Conservation (phyloP, 2,888 invertebrate genomes). For the Thalpophila matura region DNA sequence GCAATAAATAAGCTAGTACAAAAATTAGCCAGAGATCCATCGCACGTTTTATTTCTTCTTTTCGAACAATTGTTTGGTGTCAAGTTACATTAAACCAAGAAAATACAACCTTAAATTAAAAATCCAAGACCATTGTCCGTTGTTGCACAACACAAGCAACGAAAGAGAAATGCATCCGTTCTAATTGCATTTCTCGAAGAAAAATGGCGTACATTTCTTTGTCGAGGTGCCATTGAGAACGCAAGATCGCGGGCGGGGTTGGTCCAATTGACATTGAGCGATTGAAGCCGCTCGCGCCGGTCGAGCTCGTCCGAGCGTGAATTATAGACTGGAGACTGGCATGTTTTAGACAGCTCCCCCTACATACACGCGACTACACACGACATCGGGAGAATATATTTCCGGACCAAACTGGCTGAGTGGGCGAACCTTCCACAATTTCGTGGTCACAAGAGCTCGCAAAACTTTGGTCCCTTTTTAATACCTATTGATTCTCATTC, state of each 20-base stretch:
- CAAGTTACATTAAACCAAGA: slow-evolving; percentile 58
- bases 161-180: slow-evolving; percentile 80
- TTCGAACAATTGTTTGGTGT: slow-evolving; percentile 53
- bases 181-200: slow-evolving; percentile 85
- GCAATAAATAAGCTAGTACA: slow-evolving; percentile 49
- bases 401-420: slow-evolving; percentile 44
- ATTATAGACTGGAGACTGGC: slow-evolving; percentile 76
- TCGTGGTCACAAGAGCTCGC: slow-evolving; percentile 20
- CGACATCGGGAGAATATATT: slow-evolving; percentile 62
- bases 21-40: slow-evolving; percentile 44
- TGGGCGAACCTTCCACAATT: slow-evolving; percentile 31
- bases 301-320: slow-evolving; percentile 75
- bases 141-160: slow-evolving; percentile 76
- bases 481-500: slow-evolving; percentile 33
- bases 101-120: slow-evolving; percentile 69
- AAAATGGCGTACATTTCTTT: slow-evolving; percentile 85
- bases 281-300: slow-evolving; percentile 74
- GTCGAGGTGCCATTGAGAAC: slow-evolving; percentile 75
- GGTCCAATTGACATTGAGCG: slow-evolving; percentile 83
- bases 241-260: slow-evolving; percentile 75
- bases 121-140: slow-evolving; percentile 71
- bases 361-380: slow-evolving; percentile 64
- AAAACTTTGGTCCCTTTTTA: slow-evolving; percentile 28
- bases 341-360: slow-evolving; percentile 74
- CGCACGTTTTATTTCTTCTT: slow-evolving; percentile 37